phyloP scores from a whole-genome alignment of 2,113 vertebrate genomes.

The Chlamydotis undulata region DNA sequence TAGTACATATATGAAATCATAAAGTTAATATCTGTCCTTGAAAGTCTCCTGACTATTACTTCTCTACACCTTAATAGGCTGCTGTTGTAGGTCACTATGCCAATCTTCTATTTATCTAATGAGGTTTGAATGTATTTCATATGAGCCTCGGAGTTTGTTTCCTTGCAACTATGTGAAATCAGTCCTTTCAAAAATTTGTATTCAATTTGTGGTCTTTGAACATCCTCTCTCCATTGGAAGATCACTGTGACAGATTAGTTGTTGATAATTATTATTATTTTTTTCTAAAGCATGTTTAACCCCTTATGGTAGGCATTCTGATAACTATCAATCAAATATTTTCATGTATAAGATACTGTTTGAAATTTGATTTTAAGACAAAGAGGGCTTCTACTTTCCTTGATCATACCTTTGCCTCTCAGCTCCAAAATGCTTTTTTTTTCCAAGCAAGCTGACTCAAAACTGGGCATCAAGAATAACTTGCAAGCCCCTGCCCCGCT shows the following conservation, averaged over 20 bases:
- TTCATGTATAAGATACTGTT: background rate
- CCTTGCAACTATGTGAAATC: background rate
- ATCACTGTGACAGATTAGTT: background rate
- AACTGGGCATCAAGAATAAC: background rate
- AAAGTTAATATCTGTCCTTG: background rate
- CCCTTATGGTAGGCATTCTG: background rate
- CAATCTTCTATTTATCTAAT: background rate
- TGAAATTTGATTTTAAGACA: background rate
- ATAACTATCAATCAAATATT: background rate
- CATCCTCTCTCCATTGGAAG: background rate
- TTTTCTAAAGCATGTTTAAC: background rate
- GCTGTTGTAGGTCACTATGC: background rate
- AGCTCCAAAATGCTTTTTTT: background rate
- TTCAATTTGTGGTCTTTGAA: background rate
- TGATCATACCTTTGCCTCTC: background rate
- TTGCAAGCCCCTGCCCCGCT: rapidly evolving
- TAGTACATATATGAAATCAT: background rate
- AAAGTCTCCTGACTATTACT: background rate
- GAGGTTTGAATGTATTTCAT: background rate
- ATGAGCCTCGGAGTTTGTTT: background rate
- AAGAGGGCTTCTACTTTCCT: background rate
- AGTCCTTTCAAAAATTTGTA: background rate
- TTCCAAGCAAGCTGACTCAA: background rate
- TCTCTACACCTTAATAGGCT: background rate
- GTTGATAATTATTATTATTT: background rate